Evolutionary conservation across 2,113 vertebrate species (phyloP).

Genomic region (Motacilla alba): DNA sequence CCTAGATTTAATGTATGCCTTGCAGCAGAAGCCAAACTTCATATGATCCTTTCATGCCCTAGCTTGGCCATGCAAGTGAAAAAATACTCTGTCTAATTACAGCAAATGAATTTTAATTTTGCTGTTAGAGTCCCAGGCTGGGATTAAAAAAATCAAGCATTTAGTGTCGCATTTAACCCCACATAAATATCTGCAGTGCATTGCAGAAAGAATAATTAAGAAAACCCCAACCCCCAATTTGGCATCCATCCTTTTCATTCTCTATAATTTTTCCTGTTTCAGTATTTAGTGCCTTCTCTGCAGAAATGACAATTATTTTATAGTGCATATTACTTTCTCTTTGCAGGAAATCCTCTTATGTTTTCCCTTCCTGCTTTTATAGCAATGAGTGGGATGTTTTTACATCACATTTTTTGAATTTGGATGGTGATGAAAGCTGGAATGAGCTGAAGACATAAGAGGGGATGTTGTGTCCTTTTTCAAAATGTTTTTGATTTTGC

Average conservation of each 20-base stretch:
- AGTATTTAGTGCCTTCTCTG: background rate
- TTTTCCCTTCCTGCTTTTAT: background rate
- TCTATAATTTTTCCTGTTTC: background rate
- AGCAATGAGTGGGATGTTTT: background rate
- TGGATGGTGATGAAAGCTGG: background rate
- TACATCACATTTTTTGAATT: background rate
- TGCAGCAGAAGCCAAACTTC: constrained; percentile 16
- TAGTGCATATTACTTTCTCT: background rate
- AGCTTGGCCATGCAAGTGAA: background rate
- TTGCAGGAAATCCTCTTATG: background rate
- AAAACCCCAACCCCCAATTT: background rate
- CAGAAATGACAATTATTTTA: background rate
- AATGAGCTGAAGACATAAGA: background rate
- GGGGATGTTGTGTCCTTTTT: background rate
- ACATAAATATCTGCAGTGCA: background rate
- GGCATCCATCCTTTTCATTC: background rate
- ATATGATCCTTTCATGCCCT: background rate
- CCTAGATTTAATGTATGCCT: constrained; percentile 33
- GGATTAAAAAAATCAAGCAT: background rate
- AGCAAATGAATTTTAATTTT: constrained; percentile 34
- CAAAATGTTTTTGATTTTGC: background rate
- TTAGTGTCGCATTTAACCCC: background rate
- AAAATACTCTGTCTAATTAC: constrained; percentile 40
- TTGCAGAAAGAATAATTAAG: background rate
- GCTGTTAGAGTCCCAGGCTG: constrained; percentile 6